phyloP scores from a whole-genome alignment of 2,113 vertebrate species.

The Neotoma lepida region DNA sequence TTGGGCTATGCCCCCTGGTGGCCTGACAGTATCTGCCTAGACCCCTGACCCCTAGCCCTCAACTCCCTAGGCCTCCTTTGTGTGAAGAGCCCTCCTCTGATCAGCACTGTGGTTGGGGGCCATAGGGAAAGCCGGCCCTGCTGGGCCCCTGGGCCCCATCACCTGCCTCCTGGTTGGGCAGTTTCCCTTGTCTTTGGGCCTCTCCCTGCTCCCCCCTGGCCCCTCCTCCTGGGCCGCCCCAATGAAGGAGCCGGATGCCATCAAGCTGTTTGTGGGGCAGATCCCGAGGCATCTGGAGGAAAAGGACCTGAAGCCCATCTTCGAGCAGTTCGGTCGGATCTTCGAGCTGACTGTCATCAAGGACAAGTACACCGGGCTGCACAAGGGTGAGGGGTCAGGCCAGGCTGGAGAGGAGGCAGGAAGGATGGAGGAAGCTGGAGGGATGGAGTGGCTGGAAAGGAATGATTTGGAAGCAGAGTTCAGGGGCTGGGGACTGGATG shows the following conservation, averaged over 20 bases:
- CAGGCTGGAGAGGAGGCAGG: not conserved
- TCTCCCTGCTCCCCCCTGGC: constrained; percentile 74
- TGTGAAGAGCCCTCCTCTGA: constrained; percentile 67
- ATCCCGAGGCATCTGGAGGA: constrained; percentile 96
- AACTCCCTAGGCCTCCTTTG: constrained; percentile 73
- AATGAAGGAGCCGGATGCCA: constrained; percentile 98
- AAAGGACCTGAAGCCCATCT: constrained; percentile 95
- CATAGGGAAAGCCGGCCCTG: constrained; percentile 63
- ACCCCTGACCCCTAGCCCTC: constrained; percentile 76
- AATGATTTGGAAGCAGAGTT: not conserved
- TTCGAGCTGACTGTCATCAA: constrained; percentile 98
- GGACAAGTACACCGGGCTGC: constrained; percentile 98
- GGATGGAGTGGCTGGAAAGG: not conserved
- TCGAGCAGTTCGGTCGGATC: constrained; percentile 96
- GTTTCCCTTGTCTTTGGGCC: constrained; percentile 73
- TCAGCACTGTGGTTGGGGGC: constrained; percentile 68
- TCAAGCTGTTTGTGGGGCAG: constrained; percentile 97
- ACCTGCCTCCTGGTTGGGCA: constrained; percentile 61
- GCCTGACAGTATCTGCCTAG: constrained; percentile 67
- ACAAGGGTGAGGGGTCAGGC: constrained; percentile 91
- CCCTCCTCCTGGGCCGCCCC: constrained; percentile 86
- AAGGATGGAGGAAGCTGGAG: not conserved
- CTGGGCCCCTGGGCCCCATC: constrained; percentile 66
- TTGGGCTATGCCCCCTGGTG: constrained; percentile 78
- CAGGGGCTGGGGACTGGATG: not conserved